Base-by-base conservation (phyloP, 1,140 invertebrate species). In the Sycophaga agraensis region DNA sequence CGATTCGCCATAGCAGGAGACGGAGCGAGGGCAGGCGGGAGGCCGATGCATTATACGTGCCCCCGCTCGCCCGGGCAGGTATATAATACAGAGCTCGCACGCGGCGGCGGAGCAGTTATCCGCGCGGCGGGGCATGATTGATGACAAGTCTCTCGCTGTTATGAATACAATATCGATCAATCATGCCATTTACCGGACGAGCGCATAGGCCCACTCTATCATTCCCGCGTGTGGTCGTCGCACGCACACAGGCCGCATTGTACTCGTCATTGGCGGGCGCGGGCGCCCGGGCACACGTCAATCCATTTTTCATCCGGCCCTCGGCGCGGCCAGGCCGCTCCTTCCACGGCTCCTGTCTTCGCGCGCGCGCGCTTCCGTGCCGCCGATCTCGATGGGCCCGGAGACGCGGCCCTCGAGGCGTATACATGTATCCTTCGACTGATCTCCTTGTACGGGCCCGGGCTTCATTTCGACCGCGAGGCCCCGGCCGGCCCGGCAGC, bases 141-240 rank as follows among this genome's bases (percentile, higher is more conserved):
- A 79, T 79, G 75, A 76, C 75, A 75, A 75, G 73, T 77, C 74
- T 75, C 76, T 75, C 68, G 67, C 66, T 74, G 73, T 74, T 75
- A 77, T 79, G 75, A 79, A 79, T 79, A 77, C 77, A 79, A 79
- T 77, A 77, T 77, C 77, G 73, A 79, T 79, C 77, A 76, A 79
- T 79, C 77, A 79, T 71, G 71, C 72, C 75, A 77, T 78, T 78
- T 77, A 78, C 70, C 69, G 66, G 71, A 66, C 69, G 70, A 77
- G 72, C 66, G 73, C 70, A 75, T 72, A 70, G 70, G 70, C 70
- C 71, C 72, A 73, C 73, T 78, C 70, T 75, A 78, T 78, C 73
- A 77, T 76, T 66, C 66, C 67, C 65, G 61, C 40, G 54, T 34
- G n/a, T n/a, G n/a, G n/a, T n/a, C n/a, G n/a, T n/a, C n/a, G n/a